Percentiles rank a stretch among this genome's conserved stretches.
phyloP scores from a whole-genome alignment of 2,888 invertebrate genomes.

The Parnassius smintheus region DNA sequence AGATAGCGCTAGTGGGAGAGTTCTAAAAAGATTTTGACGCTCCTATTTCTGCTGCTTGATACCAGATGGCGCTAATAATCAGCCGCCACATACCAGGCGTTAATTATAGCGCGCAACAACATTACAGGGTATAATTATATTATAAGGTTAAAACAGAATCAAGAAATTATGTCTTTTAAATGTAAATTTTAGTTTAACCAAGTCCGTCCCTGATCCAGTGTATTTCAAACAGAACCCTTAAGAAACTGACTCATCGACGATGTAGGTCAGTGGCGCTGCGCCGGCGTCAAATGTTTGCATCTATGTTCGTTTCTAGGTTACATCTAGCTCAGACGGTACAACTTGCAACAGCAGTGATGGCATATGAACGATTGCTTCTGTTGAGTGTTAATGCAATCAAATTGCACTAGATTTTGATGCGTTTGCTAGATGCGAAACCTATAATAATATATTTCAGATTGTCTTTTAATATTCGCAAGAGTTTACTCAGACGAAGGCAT shows the following conservation, averaged over 20 bases:
- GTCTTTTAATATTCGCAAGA: too few species aligned
- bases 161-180: too few species aligned
- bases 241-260: slow-evolving; percentile 36
- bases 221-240: slow-evolving; percentile 19
- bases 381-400: not conserved
- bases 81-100: too few species aligned
- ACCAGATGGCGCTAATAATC: too few species aligned
- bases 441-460: too few species aligned
- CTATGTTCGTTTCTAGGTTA: slow-evolving; percentile 38
- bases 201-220: not conserved
- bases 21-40: too few species aligned
- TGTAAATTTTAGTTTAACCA: not conserved
- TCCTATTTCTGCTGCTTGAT: too few species aligned
- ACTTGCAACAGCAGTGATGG: slow-evolving; percentile 5
- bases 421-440: not conserved
- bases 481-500: too few species aligned
- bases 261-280: slow-evolving; percentile 39
- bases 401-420: not conserved
- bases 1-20: too few species aligned
- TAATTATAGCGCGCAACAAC: too few species aligned
- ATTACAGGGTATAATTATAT: too few species aligned
- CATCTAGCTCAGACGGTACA: slow-evolving; percentile 24
- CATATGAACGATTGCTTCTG: not conserved
- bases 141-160: too few species aligned
- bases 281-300: slow-evolving; percentile 29